Base-by-base conservation (phyloP, 2,797 vertebrate species). In the Nannoperca australis region DNA sequence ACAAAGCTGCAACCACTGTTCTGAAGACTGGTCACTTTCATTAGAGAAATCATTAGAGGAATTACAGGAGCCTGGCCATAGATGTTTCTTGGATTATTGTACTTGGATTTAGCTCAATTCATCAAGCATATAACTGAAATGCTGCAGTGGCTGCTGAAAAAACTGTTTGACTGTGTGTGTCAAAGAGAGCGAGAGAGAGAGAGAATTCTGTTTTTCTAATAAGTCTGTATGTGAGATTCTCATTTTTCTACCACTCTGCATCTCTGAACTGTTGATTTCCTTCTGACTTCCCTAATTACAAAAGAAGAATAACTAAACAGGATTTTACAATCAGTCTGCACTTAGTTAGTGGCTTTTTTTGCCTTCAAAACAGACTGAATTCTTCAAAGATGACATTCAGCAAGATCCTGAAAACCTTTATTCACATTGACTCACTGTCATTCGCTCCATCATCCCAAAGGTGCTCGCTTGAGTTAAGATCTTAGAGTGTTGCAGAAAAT, bases 11-110 rank as follows among this genome's bases (percentile, higher is more conserved):
- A 85, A 86, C 86, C 87, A 82, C 65, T 42, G 82, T 93, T 92
- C 90, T 88, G 86, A 58, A 92, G 93, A 85, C 85, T 91, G 92
- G 86, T 76, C 88, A 82, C 91, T 91, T 93, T 94, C 90, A 94
- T 94, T 94, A 95, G 87, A 91, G 80, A 88, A 93, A 88, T 93
- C 92, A 93, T 94, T 94, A 94, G 78, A 90, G 81, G 89, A 90
- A 91, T 91, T 91, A 91, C 92, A 91, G 78, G 62, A 88, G 85
- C 82, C 67, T 59, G 14, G 75, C 70, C 84, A 88, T 82, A 64
- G 87, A 91, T 87, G 90, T 85, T 60, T 82, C 62, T 59, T 60
- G 60, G 83, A 90, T 92, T 91, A 88, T 89, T 85, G 79, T 87
- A 32, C 78, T 83, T 66, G 74, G 79, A 87, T 91, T 91, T 87